Evolutionary conservation across 2,888 invertebrate species (phyloP), one percentile per base, ranked within the genome.

Genomic region (Stegophylla sp.): DNA sequence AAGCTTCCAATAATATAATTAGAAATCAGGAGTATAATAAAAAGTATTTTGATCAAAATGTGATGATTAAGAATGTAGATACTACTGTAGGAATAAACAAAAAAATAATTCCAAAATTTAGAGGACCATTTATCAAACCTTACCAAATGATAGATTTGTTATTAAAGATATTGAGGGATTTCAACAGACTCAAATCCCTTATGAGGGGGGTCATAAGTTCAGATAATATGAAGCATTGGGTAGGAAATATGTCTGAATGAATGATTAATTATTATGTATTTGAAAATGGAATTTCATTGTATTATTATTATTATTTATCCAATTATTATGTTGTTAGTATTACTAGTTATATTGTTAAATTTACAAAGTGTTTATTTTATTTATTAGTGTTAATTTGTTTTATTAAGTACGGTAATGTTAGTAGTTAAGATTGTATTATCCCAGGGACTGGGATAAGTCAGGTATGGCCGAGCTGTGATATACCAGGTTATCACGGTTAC

Each of bases 51-150:
- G 66, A 45, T 26, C 0, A 45, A 2, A 66, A 66, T 48, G 51
- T 69, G 17, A 51, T 69, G 28, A 69, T 69, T 28, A 69, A 51
- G 2, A 69, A 69, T 13, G 13, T 13, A 12, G 41, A 66, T 43
- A 43, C 43, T 0, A 43, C 20, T 66, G 43, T 66, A 12, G 69
- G 69, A 1, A n/a, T 41, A 28, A 69, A 69, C 51, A 69, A 69
- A 69, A 51, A n/a, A 45, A 28, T 51, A 17, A 69, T 69, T 51
- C 69, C 28, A 1, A 69, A 69, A n/a, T 69, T 69, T 69, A 69
- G 34, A 17, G 28, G 69, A 2, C 59, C 59, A 59, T 59, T 20
- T 10, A 20, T 28, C 3, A 69, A 51, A 28, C 17, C 0, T 17
- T 69, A 28, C 51, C 51, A 48, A 69, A 69, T 13, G 69, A 69